These are phyloP conservation scores for Cerastoderma edule DNA, from an alignment of 2,888 invertebrate genomes.

Conservation along the genomic window DNA sequence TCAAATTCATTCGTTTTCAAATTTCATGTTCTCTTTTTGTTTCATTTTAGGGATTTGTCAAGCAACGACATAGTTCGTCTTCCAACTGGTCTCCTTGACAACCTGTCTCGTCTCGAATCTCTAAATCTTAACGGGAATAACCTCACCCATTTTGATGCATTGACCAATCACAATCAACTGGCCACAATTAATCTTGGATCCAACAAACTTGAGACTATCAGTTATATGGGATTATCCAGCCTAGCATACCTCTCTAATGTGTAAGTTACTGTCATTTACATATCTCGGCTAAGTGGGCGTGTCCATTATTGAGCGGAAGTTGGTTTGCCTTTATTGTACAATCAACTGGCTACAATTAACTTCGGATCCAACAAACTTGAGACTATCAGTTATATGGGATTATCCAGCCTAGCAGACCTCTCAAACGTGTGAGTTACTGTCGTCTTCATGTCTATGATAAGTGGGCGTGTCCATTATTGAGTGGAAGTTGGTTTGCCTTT, in stretches of 20 bases:
- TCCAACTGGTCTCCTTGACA: slow-evolving; percentile 33
- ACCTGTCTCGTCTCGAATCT: slow-evolving; percentile 14
- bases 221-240: slow-evolving; percentile 60
- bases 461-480: too few relatives aligned
- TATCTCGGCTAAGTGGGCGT: too few relatives aligned
- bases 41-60: slow-evolving; percentile 32
- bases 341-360: slow-evolving; percentile 43
- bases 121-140: slow-evolving; percentile 36
- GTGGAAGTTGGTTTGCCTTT: too few relatives aligned
- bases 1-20: too few relatives aligned
- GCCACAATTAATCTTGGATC: slow-evolving; percentile 47
- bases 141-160: slow-evolving; percentile 61
- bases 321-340: too few relatives aligned
- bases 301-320: too few relatives aligned
- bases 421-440: slow-evolving; percentile 60
- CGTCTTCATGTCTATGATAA: too few relatives aligned
- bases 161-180: slow-evolving; percentile 54
- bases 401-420: slow-evolving; percentile 47
- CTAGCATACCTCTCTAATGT: slow-evolving; percentile 35
- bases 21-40: too few relatives aligned
- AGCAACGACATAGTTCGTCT: slow-evolving; percentile 38
- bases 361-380: slow-evolving; percentile 63
- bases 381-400: slow-evolving; percentile 62
- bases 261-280: too few relatives aligned
- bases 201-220: slow-evolving; percentile 66